phyloP scores from a whole-genome alignment of 2,888 invertebrate genomes.

The Hoplodrina blanda region DNA sequence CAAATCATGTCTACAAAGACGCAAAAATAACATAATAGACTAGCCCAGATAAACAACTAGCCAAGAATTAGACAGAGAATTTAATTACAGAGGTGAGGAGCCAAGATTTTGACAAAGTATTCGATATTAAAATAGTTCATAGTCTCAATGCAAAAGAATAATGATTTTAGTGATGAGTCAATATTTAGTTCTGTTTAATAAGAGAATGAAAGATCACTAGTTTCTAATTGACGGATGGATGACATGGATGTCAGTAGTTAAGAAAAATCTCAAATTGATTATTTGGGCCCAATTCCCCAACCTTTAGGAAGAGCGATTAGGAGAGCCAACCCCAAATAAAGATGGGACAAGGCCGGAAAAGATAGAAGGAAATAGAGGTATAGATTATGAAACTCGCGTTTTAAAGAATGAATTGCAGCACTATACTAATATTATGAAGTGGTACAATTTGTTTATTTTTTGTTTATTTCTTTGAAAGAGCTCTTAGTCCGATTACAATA shows the following conservation, averaged over 20 bases:
- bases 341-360: no score
- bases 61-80: conserved; percentile 48
- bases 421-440: no score
- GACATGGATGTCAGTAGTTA: no score
- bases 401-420: not conserved
- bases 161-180: not conserved
- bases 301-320: no score
- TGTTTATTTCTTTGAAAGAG: no score
- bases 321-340: no score
- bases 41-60: conserved; percentile 48
- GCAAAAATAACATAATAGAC: conserved; percentile 30
- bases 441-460: no score
- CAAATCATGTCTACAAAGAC: conserved; percentile 21
- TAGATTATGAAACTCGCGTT: no score
- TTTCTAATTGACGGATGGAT: not conserved
- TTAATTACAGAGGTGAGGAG: conserved; percentile 27
- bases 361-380: no score
- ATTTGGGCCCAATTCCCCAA: no score
- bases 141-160: conserved; percentile 5
- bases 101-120: conserved; percentile 44
- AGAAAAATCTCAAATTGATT: no score
- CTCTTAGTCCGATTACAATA: no score
- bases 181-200: not conserved
- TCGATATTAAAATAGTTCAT: conserved; percentile 18
- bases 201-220: not conserved